Conservation (phyloP, 2,888 invertebrate species). For the Aquatica leii region DNA sequence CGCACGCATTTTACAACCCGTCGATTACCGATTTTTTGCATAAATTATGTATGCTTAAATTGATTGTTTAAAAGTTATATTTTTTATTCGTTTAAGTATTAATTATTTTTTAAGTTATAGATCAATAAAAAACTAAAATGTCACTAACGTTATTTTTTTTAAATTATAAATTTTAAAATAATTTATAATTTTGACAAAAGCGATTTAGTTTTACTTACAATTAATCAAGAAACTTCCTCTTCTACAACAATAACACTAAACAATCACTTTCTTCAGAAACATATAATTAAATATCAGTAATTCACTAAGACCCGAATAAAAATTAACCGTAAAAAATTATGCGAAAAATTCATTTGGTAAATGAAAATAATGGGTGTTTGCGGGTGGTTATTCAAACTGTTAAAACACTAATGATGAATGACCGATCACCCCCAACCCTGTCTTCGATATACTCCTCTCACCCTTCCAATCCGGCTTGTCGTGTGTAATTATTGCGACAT, state of each 20-base stretch:
- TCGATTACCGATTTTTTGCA: no score
- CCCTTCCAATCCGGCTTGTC: conserved; percentile 51
- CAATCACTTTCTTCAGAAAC: neutral
- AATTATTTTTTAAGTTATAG: no score
- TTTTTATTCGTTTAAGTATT: no score
- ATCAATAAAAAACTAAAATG: no score
- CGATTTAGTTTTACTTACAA: no score
- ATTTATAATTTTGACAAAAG: no score
- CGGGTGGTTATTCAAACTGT: conserved; percentile 50
- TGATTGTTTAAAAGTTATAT: no score
- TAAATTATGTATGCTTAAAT: no score
- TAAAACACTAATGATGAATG: conserved; percentile 53
- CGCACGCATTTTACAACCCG: no score
- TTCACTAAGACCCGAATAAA: neutral
- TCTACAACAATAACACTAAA: neutral
- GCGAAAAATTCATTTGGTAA: neutral
- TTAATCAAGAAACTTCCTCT: conserved; percentile 2
- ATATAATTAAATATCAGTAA: neutral
- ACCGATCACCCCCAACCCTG: conserved; percentile 53
- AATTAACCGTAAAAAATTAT: no score
- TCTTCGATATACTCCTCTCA: conserved; percentile 44
- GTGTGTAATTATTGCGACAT: conserved; percentile 47
- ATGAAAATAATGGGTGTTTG: conserved; percentile 40
- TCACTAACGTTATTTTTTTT: no score
- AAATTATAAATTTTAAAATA: no score